A percentile compares a stretch with the other conserved stretches of the same genome.
Conservation (phyloP, 2,113 vertebrate species). For the Scomber colias region DNA sequence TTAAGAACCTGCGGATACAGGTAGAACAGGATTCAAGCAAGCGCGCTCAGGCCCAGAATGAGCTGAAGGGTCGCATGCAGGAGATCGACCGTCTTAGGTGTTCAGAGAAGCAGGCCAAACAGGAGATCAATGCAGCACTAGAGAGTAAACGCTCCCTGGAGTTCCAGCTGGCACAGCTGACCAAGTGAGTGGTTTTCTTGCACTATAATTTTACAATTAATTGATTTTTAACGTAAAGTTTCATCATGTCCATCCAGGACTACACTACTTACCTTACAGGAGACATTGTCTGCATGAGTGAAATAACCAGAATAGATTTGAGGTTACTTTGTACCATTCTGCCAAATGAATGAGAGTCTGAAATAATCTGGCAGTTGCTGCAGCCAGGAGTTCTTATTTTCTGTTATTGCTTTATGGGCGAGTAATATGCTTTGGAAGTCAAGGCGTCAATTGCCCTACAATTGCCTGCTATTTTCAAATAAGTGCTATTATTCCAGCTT, state of each 20-base stretch:
- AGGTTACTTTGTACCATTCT: background rate
- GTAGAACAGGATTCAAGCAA: slow-evolving; percentile 94
- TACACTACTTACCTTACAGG: background rate
- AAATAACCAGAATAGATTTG: background rate
- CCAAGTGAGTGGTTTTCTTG: slow-evolving; percentile 88
- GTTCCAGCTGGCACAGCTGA: slow-evolving; percentile 96
- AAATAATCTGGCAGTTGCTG: slow-evolving; percentile 14
- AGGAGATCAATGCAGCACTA: slow-evolving; percentile 94
- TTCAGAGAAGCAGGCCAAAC: slow-evolving; percentile 97
- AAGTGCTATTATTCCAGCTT: slow-evolving; percentile 76
- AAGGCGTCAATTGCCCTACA: slow-evolving; percentile 57
- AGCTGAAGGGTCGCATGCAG: slow-evolving; percentile 91
- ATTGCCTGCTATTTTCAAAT: slow-evolving; percentile 70
- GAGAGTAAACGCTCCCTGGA: slow-evolving; percentile 96
- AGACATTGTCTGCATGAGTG: background rate
- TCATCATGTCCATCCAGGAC: background rate
- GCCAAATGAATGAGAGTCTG: background rate
- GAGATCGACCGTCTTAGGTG: slow-evolving; percentile 93
- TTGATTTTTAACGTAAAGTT: background rate
- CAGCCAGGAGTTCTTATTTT: slow-evolving; percentile 28
- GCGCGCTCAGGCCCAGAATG: slow-evolving; percentile 89
- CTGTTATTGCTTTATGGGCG: slow-evolving; percentile 11
- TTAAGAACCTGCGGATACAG: slow-evolving; percentile 90
- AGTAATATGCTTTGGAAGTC: slow-evolving; percentile 78
- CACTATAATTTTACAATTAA: background rate